Conservation (phyloP, 2,888 invertebrate genomes). For the Ormyrus pomaceus region DNA sequence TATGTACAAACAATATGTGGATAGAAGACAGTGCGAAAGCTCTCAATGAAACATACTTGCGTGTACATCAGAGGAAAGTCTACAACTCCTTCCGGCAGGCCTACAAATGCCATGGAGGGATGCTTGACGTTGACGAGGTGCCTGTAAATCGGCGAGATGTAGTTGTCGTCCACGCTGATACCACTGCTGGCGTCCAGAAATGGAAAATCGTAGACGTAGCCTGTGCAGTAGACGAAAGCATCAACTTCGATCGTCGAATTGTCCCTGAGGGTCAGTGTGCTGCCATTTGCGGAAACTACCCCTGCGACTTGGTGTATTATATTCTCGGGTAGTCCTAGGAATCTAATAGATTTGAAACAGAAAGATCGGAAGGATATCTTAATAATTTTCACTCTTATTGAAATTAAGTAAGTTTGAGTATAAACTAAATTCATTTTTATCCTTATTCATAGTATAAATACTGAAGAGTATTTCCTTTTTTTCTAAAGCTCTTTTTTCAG, state of each 20-base stretch:
- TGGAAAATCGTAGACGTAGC: slow-evolving; percentile 5
- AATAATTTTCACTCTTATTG: too few species aligned
- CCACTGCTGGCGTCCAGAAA: slow-evolving; percentile 15
- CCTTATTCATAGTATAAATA: too few species aligned
- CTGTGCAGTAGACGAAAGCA: slow-evolving; percentile 28
- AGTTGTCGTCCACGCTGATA: slow-evolving; percentile 15
- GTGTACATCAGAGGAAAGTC: too few species aligned
- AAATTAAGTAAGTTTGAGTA: too few species aligned
- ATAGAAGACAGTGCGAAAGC: too few species aligned
- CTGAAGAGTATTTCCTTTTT: too few species aligned
- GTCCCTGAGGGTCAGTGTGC: not conserved
- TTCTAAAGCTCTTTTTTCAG: too few species aligned
- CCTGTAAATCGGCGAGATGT: slow-evolving; percentile 18
- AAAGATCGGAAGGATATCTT: too few species aligned
- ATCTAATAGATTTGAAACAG: too few species aligned
- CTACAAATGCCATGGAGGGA: slow-evolving; percentile 67
- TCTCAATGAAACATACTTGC: too few species aligned
- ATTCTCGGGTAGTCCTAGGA: not conserved
- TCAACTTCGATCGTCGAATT: slow-evolving; percentile 11
- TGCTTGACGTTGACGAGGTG: slow-evolving; percentile 25
- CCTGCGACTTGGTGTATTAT: slow-evolving; percentile 57
- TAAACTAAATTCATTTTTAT: too few species aligned
- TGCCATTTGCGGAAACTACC: not conserved
- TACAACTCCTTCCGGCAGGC: slow-evolving; percentile 75
- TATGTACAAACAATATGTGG: too few species aligned